Conservation (phyloP, 2,113 vertebrate genomes). For the Miniopterus natalensis region DNA sequence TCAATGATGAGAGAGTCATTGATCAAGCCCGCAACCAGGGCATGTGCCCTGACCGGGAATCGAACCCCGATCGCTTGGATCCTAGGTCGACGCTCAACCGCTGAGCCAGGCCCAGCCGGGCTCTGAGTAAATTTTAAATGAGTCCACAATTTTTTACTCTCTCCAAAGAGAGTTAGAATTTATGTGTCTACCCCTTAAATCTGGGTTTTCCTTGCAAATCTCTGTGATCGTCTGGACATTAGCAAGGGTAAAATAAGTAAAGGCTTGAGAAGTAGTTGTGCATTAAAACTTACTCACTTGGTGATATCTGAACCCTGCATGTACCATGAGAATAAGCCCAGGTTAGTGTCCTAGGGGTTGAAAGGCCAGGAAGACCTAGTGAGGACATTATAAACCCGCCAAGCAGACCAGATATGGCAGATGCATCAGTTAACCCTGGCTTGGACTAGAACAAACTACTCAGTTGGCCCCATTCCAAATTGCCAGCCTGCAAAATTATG, state of each 20-base stretch:
- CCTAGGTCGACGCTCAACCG: no score
- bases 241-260: not conserved
- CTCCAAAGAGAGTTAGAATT: not conserved
- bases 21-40: no score
- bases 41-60: no score
- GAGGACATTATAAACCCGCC: not conserved
- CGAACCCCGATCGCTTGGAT: no score
- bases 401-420: not conserved
- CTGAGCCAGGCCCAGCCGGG: no score
- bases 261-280: not conserved
- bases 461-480: not conserved
- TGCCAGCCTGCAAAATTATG: not conserved
- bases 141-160: not conserved
- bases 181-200: not conserved
- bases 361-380: not conserved
- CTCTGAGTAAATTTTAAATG: not conserved
- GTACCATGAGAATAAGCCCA: not conserved
- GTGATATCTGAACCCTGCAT: not conserved
- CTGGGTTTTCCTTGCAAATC: not conserved
- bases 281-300: not conserved
- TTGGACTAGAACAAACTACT: not conserved
- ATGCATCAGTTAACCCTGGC: not conserved
- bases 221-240: not conserved
- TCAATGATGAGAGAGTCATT: no score
- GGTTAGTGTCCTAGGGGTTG: not conserved